Evolutionary conservation across 2,888 invertebrate genomes (phyloP).

Genomic region (Diaphora mendica): DNA sequence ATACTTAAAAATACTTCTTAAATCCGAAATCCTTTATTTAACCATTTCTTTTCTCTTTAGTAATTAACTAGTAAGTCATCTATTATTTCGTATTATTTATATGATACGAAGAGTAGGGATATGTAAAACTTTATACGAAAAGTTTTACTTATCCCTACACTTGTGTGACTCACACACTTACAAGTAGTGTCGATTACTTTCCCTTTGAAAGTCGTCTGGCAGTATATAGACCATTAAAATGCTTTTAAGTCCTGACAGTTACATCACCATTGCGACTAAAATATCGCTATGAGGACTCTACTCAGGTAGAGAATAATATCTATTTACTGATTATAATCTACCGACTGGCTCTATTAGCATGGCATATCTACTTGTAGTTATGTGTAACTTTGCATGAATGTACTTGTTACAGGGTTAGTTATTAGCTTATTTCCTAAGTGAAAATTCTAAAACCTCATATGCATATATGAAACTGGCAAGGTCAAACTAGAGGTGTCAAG

Average conservation of each 20-base stretch:
- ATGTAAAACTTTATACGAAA: no score
- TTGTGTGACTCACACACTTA: constrained; percentile 18
- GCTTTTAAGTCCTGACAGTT: constrained; percentile 21
- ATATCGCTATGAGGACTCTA: constrained; percentile 14
- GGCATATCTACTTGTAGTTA: background rate
- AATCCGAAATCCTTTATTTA: no score
- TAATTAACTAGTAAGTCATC: background rate
- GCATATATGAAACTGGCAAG: background rate
- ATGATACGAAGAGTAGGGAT: no score
- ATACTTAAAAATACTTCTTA: background rate
- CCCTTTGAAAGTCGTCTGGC: constrained; percentile 17
- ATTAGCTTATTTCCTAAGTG: background rate
- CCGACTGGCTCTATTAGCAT: background rate
- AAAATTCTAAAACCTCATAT: background rate
- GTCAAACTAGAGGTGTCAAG: no score
- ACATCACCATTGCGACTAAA: constrained; percentile 16
- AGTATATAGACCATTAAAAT: constrained; percentile 22
- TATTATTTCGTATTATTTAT: background rate
- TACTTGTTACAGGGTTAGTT: background rate
- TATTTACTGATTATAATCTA: constrained; percentile 10
- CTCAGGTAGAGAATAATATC: constrained; percentile 4
- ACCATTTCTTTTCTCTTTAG: background rate
- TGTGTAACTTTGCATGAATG: background rate
- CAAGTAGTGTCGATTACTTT: constrained; percentile 17
- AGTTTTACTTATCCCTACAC: constrained; percentile 1